Evolutionary conservation across 2,113 vertebrate species (phyloP).

Genomic region (Progne subis): DNA sequence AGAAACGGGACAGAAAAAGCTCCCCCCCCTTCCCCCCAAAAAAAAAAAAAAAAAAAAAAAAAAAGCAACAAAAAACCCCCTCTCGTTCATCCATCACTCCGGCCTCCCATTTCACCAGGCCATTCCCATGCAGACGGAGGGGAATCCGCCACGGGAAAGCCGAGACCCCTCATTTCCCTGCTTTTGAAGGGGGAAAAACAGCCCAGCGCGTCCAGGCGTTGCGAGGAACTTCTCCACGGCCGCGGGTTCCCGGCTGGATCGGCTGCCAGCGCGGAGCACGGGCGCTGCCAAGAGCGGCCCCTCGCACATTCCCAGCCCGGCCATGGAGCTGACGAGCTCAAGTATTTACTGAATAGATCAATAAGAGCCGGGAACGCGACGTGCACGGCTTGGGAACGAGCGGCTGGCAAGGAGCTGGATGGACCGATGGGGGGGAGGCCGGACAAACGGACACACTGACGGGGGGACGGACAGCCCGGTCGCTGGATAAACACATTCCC

Average conservation of each 20-base stretch:
- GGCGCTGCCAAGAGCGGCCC: conserved; percentile 19
- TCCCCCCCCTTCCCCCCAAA: not conserved
- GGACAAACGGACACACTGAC: not conserved
- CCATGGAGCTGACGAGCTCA: conserved; percentile 18
- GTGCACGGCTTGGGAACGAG: conserved; percentile 9
- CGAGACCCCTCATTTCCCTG: not conserved
- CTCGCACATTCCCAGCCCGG: not conserved
- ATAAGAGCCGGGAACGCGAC: conserved; percentile 9
- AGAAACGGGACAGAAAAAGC: not conserved
- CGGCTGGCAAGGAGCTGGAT: not conserved
- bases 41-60: no score
- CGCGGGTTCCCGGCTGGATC: not conserved
- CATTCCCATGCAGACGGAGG: not conserved
- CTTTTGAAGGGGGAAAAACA: not conserved
- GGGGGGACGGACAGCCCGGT: not conserved
- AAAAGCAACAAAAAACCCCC: not conserved
- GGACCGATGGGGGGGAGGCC: not conserved
- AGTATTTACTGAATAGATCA: conserved; percentile 22
- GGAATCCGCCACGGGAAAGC: not conserved
- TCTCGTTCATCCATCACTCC: fast-evolving
- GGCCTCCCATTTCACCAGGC: not conserved
- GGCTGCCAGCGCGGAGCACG: not conserved
- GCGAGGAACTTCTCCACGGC: not conserved
- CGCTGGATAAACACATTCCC: not conserved
- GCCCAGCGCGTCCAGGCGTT: not conserved